A percentile compares a stretch with the other conserved stretches of the same genome.
Conservation (phyloP, 2,888 invertebrate genomes). For the Clivina fossor region DNA sequence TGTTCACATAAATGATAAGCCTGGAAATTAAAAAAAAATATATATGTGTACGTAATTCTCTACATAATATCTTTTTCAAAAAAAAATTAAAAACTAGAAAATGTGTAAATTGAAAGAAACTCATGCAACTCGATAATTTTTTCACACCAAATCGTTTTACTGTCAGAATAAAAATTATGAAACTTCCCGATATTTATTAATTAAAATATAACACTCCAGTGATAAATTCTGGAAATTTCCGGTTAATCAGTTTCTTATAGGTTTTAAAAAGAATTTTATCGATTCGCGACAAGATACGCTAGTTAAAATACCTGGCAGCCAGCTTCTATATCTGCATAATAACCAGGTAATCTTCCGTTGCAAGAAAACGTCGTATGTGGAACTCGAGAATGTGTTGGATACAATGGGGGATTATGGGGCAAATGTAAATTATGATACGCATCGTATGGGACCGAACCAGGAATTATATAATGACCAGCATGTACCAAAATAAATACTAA, state of each 20-base stretch:
- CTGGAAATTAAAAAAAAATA: slow-evolving; percentile 46
- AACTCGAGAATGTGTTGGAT: slow-evolving; percentile 55
- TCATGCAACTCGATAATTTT: no score
- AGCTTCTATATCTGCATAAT: slow-evolving; percentile 72
- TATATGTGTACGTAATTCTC: slow-evolving; percentile 1
- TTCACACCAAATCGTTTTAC: no score
- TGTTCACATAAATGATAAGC: slow-evolving; percentile 65
- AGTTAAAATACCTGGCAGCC: slow-evolving; percentile 68
- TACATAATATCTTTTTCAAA: slow-evolving; percentile 1
- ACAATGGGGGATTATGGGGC: slow-evolving; percentile 59
- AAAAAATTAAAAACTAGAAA: slow-evolving; percentile 2
- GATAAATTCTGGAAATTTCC: no score
- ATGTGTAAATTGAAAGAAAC: no score
- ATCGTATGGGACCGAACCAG: slow-evolving; percentile 54
- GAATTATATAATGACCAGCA: slow-evolving; percentile 46
- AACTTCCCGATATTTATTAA: no score
- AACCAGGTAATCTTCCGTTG: slow-evolving; percentile 62
- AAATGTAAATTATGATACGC: slow-evolving; percentile 60
- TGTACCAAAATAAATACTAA: slow-evolving; percentile 30
- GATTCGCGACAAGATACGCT: no score
- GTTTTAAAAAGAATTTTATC: no score
- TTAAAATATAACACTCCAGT: no score
- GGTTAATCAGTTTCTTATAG: not conserved
- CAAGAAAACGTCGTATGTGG: slow-evolving; percentile 63
- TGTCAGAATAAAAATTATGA: no score